Evolutionary conservation across 2,888 invertebrate species (phyloP).

Genomic region (Ernsta delagoae): DNA sequence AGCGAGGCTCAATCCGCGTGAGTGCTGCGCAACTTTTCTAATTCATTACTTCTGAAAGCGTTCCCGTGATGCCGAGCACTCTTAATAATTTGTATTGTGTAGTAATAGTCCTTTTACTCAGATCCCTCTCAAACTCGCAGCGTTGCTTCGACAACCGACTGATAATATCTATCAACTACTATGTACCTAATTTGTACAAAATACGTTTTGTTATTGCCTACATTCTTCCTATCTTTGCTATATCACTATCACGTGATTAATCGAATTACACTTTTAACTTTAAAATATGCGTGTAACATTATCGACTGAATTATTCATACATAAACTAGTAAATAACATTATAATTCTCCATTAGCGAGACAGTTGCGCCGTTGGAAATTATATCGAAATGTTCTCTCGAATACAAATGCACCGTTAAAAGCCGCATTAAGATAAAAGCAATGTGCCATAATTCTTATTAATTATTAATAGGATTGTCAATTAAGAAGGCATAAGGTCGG

Average conservation of each 20-base stretch:
- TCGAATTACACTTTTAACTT: constrained; percentile 47
- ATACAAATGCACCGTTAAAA: constrained; percentile 79
- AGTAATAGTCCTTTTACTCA: constrained; percentile 69
- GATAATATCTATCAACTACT: constrained; percentile 28
- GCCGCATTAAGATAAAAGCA: constrained; percentile 81
- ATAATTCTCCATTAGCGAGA: constrained; percentile 78
- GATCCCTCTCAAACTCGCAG: constrained; percentile 49
- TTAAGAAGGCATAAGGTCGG: constrained; percentile 70
- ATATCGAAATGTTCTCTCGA: constrained; percentile 73
- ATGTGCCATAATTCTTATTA: constrained; percentile 78
- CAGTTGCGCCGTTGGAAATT: constrained; percentile 69
- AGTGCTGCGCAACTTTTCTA: constrained; percentile 85
- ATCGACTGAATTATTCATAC: constrained; percentile 67
- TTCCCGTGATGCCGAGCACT: constrained; percentile 83
- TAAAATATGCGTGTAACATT: constrained; percentile 52
- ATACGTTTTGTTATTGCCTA: background rate
- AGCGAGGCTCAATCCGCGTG: constrained; percentile 80
- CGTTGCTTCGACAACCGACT: constrained; percentile 35
- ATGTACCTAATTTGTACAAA: background rate
- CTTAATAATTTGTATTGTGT: constrained; percentile 85
- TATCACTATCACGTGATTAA: constrained; percentile 17
- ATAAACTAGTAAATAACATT: constrained; percentile 68
- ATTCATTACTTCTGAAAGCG: constrained; percentile 85
- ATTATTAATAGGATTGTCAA: constrained; percentile 81
- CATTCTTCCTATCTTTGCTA: background rate